Evolutionary conservation across 2,113 vertebrate species (phyloP).

Genomic region (Zonotrichia leucophrys): DNA sequence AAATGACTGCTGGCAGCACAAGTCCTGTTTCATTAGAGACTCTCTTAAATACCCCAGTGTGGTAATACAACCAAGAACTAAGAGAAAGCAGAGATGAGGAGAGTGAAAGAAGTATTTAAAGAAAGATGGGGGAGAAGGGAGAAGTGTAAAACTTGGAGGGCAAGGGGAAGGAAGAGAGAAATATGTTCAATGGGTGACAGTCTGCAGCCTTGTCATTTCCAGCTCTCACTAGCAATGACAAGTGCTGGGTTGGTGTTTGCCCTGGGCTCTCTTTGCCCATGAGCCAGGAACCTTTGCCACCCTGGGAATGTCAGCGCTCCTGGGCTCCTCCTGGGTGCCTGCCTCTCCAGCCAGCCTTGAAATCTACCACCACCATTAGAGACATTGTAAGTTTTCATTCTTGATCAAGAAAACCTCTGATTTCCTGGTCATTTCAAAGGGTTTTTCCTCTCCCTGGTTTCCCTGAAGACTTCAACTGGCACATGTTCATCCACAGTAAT

Average conservation of each 20-base stretch:
- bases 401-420: neutral
- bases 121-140: neutral
- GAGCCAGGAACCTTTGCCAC: neutral
- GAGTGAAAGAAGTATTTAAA: neutral
- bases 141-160: neutral
- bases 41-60: neutral
- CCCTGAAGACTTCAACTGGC: neutral
- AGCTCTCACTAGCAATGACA: neutral
- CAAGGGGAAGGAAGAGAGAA: neutral
- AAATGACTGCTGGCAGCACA: slow-evolving; percentile 78
- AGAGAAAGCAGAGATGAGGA: neutral
- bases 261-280: neutral
- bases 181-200: neutral
- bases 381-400: neutral
- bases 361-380: neutral
- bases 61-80: neutral
- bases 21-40: slow-evolving; percentile 59
- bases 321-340: neutral
- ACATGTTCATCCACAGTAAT: neutral
- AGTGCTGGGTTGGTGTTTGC: neutral
- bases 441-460: neutral
- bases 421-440: neutral
- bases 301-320: neutral
- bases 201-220: neutral
- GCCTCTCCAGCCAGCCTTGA: neutral